Percentiles rank a stretch among this genome's conserved stretches.
Evolutionary conservation across 37 sponge, comb jelly and placozoan genomes (phyloP).

Genomic region (Geodia barretti): DNA sequence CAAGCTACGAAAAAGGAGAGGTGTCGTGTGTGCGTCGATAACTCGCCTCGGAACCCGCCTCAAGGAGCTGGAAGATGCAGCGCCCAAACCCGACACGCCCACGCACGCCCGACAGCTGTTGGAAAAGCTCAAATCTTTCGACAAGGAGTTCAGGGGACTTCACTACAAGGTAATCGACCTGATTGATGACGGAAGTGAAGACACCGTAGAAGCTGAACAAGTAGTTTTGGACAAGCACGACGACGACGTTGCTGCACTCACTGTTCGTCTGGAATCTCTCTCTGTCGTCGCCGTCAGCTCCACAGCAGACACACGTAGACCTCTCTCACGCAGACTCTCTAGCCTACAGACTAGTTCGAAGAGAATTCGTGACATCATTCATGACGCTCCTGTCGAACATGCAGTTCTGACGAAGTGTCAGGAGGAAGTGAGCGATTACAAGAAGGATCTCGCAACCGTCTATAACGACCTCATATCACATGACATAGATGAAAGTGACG

Average conservation of each 20-base stretch:
- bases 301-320: conserved; percentile 5
- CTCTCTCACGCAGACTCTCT: conserved; percentile 26
- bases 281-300: not conserved
- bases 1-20: conserved; percentile 26
- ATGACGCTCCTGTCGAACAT: conserved; percentile 12
- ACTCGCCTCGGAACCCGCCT: conserved; percentile 29
- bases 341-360: conserved; percentile 10
- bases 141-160: conserved; percentile 18
- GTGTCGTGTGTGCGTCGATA: conserved; percentile 27
- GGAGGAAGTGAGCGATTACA: conserved; percentile 38
- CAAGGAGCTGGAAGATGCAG: conserved; percentile 17
- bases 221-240: conserved; percentile 32
- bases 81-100: conserved; percentile 6
- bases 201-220: conserved; percentile 14
- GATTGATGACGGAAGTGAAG: conserved; percentile 1
- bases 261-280: conserved; percentile 16
- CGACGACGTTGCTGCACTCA: conserved; percentile 18
- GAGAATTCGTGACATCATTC: not conserved
- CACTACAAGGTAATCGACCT: conserved; percentile 27
- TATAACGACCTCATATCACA: conserved; percentile 17
- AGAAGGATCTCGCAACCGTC: conserved; percentile 34
- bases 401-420: conserved; percentile 16
- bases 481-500: conserved; percentile 29
- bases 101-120: conserved; percentile 20
- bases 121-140: conserved; percentile 16